Conservation (phyloP, 2,113 vertebrate genomes). For the Thalassoma bifasciatum region DNA sequence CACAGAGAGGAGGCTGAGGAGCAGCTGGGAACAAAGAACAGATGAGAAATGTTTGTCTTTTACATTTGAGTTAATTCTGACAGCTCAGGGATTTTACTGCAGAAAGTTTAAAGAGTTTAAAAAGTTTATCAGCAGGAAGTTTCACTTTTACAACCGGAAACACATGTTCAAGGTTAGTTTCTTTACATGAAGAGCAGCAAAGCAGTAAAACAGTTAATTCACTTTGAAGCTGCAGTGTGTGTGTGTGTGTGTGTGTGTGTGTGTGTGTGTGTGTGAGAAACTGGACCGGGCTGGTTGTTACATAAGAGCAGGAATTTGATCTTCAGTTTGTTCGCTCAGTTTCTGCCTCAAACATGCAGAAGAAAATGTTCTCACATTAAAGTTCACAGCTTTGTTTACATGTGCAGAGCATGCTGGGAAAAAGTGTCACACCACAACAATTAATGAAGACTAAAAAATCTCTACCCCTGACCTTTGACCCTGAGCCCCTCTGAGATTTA, state of each 20-base stretch:
- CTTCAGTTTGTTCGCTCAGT: neutral
- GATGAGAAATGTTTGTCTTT: neutral
- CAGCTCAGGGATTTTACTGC: neutral
- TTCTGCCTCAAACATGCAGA: neutral
- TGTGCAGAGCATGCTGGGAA: too few species aligned
- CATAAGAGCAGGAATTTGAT: constrained; percentile 39
- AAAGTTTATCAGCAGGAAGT: neutral
- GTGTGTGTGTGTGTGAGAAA: neutral
- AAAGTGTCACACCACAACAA: too few species aligned
- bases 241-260: neutral
- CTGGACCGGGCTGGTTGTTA: constrained; percentile 16
- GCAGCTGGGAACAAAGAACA: neutral
- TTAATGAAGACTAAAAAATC: too few species aligned
- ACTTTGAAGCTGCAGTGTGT: neutral
- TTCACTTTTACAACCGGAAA: neutral
- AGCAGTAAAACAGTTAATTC: constrained; percentile 5
- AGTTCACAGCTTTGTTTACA: too few species aligned
- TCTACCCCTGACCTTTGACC: too few species aligned
- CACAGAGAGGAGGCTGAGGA: neutral
- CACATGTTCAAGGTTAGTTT: neutral
- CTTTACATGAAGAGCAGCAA: neutral
- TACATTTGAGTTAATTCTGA: neutral
- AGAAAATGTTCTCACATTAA: too few species aligned
- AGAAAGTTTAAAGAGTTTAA: neutral
- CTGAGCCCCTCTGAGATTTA: too few species aligned